These are phyloP conservation scores for Elysia crispata DNA, from an alignment of 2,888 invertebrate genomes.

Conservation along the genomic window DNA sequence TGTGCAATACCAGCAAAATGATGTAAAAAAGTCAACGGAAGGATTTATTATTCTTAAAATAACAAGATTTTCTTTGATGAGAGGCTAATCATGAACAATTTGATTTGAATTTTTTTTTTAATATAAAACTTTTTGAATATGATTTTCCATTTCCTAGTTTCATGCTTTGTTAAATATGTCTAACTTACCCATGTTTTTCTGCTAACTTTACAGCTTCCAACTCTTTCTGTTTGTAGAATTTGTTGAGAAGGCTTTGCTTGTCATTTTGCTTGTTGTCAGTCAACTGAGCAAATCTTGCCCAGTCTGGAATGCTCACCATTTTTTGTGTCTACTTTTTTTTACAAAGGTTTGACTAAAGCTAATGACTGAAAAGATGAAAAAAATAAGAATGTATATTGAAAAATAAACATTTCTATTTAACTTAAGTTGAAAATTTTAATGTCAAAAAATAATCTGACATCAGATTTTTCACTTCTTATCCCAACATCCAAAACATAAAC, in stretches of 20 bases:
- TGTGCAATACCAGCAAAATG: too few species aligned
- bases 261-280: slow-evolving; percentile 56
- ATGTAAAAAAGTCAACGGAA: too few species aligned
- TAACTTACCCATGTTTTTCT: slow-evolving; percentile 61
- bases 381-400: too few species aligned
- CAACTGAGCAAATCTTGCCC: slow-evolving; percentile 69
- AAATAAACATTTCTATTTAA: too few species aligned
- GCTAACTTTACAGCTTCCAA: slow-evolving; percentile 70
- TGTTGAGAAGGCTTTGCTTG: slow-evolving; percentile 55
- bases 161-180: too few species aligned
- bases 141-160: too few species aligned
- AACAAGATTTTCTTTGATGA: neutral
- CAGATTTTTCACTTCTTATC: too few species aligned
- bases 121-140: neutral
- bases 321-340: neutral
- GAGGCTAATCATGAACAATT: neutral
- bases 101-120: neutral
- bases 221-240: slow-evolving; percentile 69
- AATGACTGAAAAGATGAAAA: too few species aligned
- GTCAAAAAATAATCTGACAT: too few species aligned
- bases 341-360: neutral
- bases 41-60: too few species aligned
- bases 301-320: slow-evolving; percentile 76
- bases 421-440: too few species aligned
- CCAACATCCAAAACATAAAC: too few species aligned